Evolutionary conservation across 2,113 vertebrate species (phyloP), one percentile per base, ranked within the genome.

Genomic region (Rhinoderma darwinii): DNA sequence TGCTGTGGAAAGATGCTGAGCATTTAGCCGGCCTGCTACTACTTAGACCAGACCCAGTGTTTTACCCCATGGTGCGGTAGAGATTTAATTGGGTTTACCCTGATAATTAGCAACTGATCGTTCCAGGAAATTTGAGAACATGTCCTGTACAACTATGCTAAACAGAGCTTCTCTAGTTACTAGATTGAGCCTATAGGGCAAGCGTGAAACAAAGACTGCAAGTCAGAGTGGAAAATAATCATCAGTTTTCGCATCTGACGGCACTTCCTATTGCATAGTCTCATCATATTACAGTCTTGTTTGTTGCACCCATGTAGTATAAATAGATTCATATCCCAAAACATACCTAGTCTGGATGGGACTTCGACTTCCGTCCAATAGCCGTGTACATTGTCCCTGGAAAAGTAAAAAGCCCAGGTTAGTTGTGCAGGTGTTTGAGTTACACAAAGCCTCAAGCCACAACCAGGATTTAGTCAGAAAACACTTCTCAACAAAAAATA

Each of bases 201-300:
- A 6, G 2, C 9, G 44, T 47, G 7, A 7, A 14, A 10, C 2
- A 51, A 32, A 59, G 47, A 82, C 79, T 82, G 79, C n/a, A 82
- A 5, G 88, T 94, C 93, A 94, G 94, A 90, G 84, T 79, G 54
- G 12, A 17, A 41, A 89, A 32, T 88, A 89, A 92, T 97, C 96
- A 93, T 97, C 96, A 97, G 96, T 95, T 97, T 61, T 97, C 95
- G 96, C 93, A 95, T 98, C 95, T 93, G 96, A 97, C 93, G 95
- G 97, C 96, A 97, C 96, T 98, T 98, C 97, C 96, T 97, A 97
- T 93, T 95, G 93, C 89, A 91, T 89, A 89, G 88, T 96, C 92
- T 98, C 96, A 95, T 97, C 97, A 96, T 27, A 90, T 89, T 78
- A 39, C 75, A 86, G 84, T 61, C 66, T 12, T 50, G 15, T 25